Base-by-base conservation (phyloP, 2,888 invertebrate species). In the Heteromurus nitidus region DNA sequence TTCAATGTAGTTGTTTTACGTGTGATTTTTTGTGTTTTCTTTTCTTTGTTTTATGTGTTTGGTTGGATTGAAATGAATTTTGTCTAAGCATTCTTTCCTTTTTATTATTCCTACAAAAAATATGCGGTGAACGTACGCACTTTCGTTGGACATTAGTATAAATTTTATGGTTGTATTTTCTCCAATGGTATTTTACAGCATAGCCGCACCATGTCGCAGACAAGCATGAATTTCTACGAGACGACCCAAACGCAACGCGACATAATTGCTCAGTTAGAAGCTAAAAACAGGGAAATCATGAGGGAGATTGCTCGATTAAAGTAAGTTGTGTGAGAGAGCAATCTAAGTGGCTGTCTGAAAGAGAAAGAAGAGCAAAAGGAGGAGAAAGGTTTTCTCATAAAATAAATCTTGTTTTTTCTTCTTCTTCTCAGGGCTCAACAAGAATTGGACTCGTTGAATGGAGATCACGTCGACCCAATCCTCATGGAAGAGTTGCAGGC, bases 261-360 rank as follows among this genome's bases (percentile, higher is more conserved):
- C 89, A 92, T 98, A 11, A 97, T 98, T 88, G 93, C 94, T 53
- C 96, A 98, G 88, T 91, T 98, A 65, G 98, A 98, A 89, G 93
- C 95, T 68, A 97, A 98, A 91, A 98, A 98, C 90, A 92, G 96
- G 88, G 97, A 98, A 91, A 97, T 98, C 84, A 96, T 97, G 95
- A 92, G 95, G 85, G 97, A 97, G 91, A 98, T 98, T 88, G 95
- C 95, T 84, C 93, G 95, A 89, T 92, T 96, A 88, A 93, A 95
- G 94, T 94, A 82, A 74, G 76, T 64, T 26, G 36, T 73, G 20
- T n/a, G 28, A 24, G 11, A 13, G 18, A 7, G 36, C 36, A 13
- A 36, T 36, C 36, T 36, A 26, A 50, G 55, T 55, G 20, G 26
- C 18, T 68, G 36, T 55, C 30, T 24, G 22, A 1, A 16, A 11